These are phyloP conservation scores for Acestrorhynchus altus DNA, from an alignment of 2,797 vertebrate genomes.

Conservation along the genomic window DNA sequence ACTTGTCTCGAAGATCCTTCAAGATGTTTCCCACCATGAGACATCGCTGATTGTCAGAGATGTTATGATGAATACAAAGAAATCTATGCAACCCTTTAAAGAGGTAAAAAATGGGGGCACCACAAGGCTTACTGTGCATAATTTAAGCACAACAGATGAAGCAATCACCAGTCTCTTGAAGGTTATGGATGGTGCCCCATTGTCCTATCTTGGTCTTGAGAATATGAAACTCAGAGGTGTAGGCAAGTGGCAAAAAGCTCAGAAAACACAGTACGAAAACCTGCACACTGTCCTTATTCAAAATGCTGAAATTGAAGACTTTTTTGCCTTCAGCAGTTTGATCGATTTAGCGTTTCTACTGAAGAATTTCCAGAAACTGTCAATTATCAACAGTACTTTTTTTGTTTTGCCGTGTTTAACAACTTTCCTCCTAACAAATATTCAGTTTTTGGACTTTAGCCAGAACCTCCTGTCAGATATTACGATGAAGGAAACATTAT, in stretches of 20 bases:
- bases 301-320: slow-evolving; percentile 63
- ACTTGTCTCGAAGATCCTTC: slow-evolving; percentile 62
- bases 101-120: slow-evolving; percentile 39
- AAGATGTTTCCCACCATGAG: slow-evolving; percentile 69
- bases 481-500: slow-evolving; percentile 69
- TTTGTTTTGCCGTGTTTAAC: slow-evolving; percentile 75
- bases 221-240: slow-evolving; percentile 67
- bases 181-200: slow-evolving; percentile 46
- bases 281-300: slow-evolving; percentile 59
- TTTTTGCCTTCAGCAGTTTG: slow-evolving; percentile 73
- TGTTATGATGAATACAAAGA: slow-evolving; percentile 32
- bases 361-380: slow-evolving; percentile 64
- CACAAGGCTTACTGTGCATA: slow-evolving; percentile 66
- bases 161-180: slow-evolving; percentile 34
- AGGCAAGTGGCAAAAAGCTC: slow-evolving; percentile 42
- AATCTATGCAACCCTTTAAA: background rate
- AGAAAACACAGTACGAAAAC: background rate
- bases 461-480: slow-evolving; percentile 76
- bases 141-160: slow-evolving; percentile 63
- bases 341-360: slow-evolving; percentile 39
- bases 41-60: slow-evolving; percentile 68
- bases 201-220: slow-evolving; percentile 64
- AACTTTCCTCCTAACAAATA: slow-evolving; percentile 63
- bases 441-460: slow-evolving; percentile 79
- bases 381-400: slow-evolving; percentile 70